Evolutionary conservation across 2,113 vertebrate genomes (phyloP).

Genomic region (Amphilophus citrinellus): DNA sequence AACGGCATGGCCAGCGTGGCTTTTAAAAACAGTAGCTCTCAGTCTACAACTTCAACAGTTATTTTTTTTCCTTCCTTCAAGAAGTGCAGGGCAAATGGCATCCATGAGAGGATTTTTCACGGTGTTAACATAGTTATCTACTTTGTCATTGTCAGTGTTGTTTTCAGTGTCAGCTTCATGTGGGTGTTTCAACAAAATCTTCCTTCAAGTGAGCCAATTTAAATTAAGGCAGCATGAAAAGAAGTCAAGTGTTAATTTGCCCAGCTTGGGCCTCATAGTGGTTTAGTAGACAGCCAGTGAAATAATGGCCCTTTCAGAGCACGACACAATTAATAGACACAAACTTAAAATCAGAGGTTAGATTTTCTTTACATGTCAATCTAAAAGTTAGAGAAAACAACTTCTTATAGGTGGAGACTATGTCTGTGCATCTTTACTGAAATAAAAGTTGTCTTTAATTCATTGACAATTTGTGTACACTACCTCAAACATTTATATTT

Average conservation of each 20-base stretch:
- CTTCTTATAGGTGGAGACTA: too few relatives aligned
- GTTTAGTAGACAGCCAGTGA: background rate
- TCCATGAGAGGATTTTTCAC: background rate
- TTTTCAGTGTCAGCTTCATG: background rate
- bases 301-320: background rate
- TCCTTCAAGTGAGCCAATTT: background rate
- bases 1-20: background rate
- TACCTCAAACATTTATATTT: too few relatives aligned
- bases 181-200: background rate
- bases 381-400: background rate
- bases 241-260: background rate
- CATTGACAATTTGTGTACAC: too few relatives aligned
- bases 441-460: too few relatives aligned
- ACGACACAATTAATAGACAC: background rate
- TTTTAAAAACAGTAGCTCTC: background rate
- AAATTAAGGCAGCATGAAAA: background rate
- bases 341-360: background rate
- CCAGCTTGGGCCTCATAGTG: background rate
- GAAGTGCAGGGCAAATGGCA: background rate
- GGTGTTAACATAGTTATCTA: background rate
- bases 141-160: background rate
- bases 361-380: background rate
- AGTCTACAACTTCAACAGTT: background rate
- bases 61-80: background rate
- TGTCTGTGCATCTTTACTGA: too few relatives aligned